Evolutionary conservation across 2,888 invertebrate species (phyloP).

Genomic region (Crocallis elinguaria): DNA sequence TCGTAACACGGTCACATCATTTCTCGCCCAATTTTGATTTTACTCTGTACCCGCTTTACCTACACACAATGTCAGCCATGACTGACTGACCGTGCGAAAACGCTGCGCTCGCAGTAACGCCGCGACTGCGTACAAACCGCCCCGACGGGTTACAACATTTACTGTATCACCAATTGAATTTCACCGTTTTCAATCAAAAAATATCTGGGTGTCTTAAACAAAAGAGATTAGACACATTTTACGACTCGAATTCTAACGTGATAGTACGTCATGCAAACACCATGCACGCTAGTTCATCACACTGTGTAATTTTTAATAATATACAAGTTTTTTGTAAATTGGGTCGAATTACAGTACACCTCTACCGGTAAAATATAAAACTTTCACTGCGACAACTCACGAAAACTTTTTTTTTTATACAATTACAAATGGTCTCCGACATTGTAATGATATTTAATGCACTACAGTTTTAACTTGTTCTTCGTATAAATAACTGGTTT

Average conservation of each 20-base stretch:
- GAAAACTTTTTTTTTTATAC: slow-evolving; percentile 14
- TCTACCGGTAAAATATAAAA: slow-evolving; percentile 29
- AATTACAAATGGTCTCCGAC: slow-evolving; percentile 15
- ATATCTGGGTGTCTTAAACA: slow-evolving; percentile 49
- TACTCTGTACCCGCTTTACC: slow-evolving; percentile 51
- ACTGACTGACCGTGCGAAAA: slow-evolving; percentile 62
- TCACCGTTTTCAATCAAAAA: slow-evolving; percentile 62
- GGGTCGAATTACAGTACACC: slow-evolving; percentile 35
- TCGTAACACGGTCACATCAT: slow-evolving; percentile 81
- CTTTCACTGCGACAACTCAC: slow-evolving; percentile 25
- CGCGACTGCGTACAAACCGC: slow-evolving; percentile 12
- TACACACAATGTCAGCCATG: slow-evolving; percentile 23
- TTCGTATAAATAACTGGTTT: slow-evolving; percentile 2
- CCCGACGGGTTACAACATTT: slow-evolving; percentile 44
- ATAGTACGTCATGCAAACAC: slow-evolving; percentile 45
- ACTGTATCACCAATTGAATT: slow-evolving; percentile 57
- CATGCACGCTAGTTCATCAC: slow-evolving; percentile 40
- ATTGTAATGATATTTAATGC: slow-evolving; percentile 11
- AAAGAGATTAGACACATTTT: slow-evolving; percentile 50
- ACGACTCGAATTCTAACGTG: slow-evolving; percentile 46
- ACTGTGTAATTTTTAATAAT: slow-evolving; percentile 43
- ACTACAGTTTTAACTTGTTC: slow-evolving; percentile 1
- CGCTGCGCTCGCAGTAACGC: slow-evolving; percentile 8
- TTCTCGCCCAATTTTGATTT: slow-evolving; percentile 77
- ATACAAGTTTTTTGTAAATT: slow-evolving; percentile 32